Evolutionary conservation across 2,888 invertebrate genomes (phyloP), one percentile per base, ranked within the genome.

Genomic region (Cremastobaeus sp.): DNA sequence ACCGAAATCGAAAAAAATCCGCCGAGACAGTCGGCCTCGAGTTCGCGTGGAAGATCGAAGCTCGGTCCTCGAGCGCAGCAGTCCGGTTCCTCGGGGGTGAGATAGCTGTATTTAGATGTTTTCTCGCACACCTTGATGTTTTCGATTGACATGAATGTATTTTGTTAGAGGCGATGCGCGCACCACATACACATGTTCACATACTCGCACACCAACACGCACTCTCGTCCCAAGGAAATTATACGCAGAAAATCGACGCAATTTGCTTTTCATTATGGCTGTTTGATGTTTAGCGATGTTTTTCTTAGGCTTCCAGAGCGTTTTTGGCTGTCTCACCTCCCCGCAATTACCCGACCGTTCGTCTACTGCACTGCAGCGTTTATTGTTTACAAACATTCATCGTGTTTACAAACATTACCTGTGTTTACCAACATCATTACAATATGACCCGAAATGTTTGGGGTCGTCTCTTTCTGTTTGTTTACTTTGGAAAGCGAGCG

Each of bases 71-170:
- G 74, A 76, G 77, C 78, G 79, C 69, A 79, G 74, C 79, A 81
- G 82, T 78, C 80, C 78, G 78, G 81, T 47, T 14, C 18, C 79
- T 79, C 77, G 79, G 80, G 78, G 82, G 83, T 83, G 83, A 83
- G 83, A 81, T 83, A 81, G 83, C 83, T 83, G 82, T 81, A 28
- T 57, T 74, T 71, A 71, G 55, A 62, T 73, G 66, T 74, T 72
- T 76, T 78, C 59, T 78, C 64, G 64, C 52, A 47, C 68, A 52
- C 55, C 35, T 62, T 48, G 18, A 74, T 78, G 59, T 81, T 77
- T 76, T 74, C 62, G 17, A 6, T 50, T 62, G 41, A 28, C n/a
- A 30, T 48, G 39, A 48, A 60, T 60, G 47, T 48, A 39, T 60
- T 60, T 47, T 17, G 43, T 45, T 57, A 45, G 18, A 39, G 17